Conservation (phyloP, 1,140 invertebrate species). For the Hylyphantes graminicola region DNA sequence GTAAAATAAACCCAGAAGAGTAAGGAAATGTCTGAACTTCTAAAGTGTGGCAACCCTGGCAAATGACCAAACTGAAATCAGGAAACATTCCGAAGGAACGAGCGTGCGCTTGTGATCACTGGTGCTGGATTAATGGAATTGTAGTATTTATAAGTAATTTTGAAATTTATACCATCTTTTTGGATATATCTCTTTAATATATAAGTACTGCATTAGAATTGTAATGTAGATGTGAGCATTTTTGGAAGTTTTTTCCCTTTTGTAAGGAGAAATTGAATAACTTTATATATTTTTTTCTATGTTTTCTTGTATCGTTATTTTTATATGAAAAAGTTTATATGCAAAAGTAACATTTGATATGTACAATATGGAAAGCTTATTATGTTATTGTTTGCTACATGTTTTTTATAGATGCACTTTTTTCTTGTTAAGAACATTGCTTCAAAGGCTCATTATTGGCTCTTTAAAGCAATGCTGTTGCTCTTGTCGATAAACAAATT, state of each 20-base stretch:
- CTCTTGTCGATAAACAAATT: slow-evolving; percentile 17
- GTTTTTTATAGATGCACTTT: slow-evolving; percentile 48
- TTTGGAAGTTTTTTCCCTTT: slow-evolving; percentile 11
- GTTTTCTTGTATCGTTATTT: slow-evolving; percentile 58
- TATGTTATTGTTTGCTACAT: slow-evolving; percentile 57
- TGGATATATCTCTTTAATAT: too few species aligned
- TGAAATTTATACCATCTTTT: too few species aligned
- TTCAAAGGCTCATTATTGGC: slow-evolving; percentile 42
- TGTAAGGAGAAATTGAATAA: slow-evolving; percentile 31
- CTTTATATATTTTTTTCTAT: slow-evolving; percentile 49
- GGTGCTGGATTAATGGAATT: slow-evolving; percentile 34
- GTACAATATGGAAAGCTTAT: slow-evolving; percentile 49
- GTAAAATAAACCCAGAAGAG: too few species aligned
- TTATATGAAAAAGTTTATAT: slow-evolving; percentile 59
- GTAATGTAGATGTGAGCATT: slow-evolving; percentile 1
- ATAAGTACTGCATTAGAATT: background rate
- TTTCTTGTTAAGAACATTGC: slow-evolving; percentile 40
- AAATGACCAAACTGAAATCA: too few species aligned
- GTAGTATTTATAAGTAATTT: background rate
- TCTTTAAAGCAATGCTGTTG: slow-evolving; percentile 36
- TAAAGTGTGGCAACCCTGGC: too few species aligned
- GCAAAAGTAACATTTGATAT: slow-evolving; percentile 42
- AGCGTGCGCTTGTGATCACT: background rate
- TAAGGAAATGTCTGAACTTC: too few species aligned
- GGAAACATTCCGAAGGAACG: background rate